These are phyloP conservation scores for Leptopilina drosophilae DNA, from an alignment of 2,888 invertebrate species.

Conservation along the genomic window DNA sequence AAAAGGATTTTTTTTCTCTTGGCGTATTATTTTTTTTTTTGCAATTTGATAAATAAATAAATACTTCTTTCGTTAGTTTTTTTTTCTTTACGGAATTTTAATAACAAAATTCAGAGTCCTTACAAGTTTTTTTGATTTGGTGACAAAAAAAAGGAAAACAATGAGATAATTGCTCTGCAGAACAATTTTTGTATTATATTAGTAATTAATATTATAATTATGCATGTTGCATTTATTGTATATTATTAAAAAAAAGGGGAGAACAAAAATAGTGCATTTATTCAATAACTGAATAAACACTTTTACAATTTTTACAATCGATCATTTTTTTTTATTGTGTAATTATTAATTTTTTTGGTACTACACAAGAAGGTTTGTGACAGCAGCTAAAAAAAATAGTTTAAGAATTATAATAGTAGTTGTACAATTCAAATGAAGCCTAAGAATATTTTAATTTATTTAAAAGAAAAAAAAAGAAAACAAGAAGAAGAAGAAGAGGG, in stretches of 20 bases:
- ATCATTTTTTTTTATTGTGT: constrained; percentile 7
- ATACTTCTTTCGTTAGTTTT: too few species aligned
- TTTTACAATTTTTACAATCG: constrained; percentile 11
- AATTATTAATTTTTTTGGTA: constrained; percentile 19
- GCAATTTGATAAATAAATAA: too few species aligned
- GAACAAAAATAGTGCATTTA: constrained; percentile 62
- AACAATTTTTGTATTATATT: constrained; percentile 54
- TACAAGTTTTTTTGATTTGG: background rate
- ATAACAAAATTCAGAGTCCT: too few species aligned
- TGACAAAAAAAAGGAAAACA: too few species aligned
- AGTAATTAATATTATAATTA: constrained; percentile 45
- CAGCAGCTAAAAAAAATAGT: constrained; percentile 33
- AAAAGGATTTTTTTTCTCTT: too few species aligned
- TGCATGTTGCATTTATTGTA: constrained; percentile 54
- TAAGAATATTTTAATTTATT: constrained; percentile 40
- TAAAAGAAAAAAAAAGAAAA: background rate
- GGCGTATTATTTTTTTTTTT: too few species aligned
- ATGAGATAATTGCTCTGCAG: constrained; percentile 7
- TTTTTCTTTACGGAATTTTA: too few species aligned
- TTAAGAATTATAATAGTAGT: constrained; percentile 5
- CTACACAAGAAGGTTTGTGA: constrained; percentile 35
- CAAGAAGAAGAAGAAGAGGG: background rate
- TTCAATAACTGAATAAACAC: constrained; percentile 42
- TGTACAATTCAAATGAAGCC: constrained; percentile 40
- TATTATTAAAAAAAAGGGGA: constrained; percentile 50